Base-by-base conservation (phyloP, 2,797 vertebrate species). In the Pitangus sulphuratus region DNA sequence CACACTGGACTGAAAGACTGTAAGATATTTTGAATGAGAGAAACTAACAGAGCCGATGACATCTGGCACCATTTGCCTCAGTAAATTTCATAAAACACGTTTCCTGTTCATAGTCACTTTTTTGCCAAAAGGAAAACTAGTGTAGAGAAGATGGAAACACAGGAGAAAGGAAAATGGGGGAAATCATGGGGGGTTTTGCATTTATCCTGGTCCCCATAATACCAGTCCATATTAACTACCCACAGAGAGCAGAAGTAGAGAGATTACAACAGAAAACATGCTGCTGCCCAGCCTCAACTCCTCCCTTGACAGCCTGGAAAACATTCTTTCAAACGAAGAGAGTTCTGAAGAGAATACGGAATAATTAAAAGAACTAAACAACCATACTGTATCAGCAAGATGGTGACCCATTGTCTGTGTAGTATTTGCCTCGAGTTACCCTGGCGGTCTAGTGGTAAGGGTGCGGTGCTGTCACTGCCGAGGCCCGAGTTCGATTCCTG, bases 171-270 rank as follows among this genome's bases (percentile, higher is more conserved):
- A 53, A 88, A 58, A 58, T 2, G 3, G 3, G 44, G 44, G 31
- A 72, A 65, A 87, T 44, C 15, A 4, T 64, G 11, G 2, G 1
- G 0, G 0, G 8, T 42, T 57, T 30, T 58, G 17, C 16, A 48
- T 56, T 89, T 69, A 42, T 37, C 10, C 21, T 9, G 66, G 30
- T 66, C 24, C 15, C 30, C 6, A 9, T 17, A 79, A 51, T 20
- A 21, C 33, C 17, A 3, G 9, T 47, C 26, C 74, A 6, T 37
- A 65, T 0, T n/a, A n/a, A 50, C 44, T 39, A 54, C 16, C 17
- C 24, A 65, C 4, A 62, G 21, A 69, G 19, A 54, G 7, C 4
- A 35, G 14, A 81, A 51, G 15, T 28, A 68, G n/a, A 8, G 18
- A 83, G 24, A 86, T 40, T 35, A 54, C 37, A 69, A 54, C 12